These are phyloP conservation scores for Paralinhomoeus sp. DNA, from an alignment of 2,888 invertebrate genomes.

Conservation along the genomic window DNA sequence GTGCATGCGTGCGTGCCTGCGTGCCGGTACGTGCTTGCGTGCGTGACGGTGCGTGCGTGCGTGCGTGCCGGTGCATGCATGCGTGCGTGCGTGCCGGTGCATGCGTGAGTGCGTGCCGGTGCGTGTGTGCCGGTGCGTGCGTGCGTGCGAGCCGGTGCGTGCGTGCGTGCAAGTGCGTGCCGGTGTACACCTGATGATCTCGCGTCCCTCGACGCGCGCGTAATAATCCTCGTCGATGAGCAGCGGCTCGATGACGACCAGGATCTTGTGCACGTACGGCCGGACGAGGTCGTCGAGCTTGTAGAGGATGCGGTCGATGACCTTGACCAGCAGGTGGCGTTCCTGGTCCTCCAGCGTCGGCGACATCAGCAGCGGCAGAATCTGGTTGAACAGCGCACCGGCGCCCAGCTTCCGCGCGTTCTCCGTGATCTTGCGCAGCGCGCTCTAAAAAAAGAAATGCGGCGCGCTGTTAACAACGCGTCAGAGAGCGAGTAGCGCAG, in stretches of 20 bases:
- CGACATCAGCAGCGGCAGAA: conserved; percentile 93
- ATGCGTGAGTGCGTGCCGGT: no score
- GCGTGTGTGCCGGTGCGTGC: no score
- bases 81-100: no score
- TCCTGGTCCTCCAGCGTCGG: conserved; percentile 98
- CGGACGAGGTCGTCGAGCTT: conserved; percentile 93
- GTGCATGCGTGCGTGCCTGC: no score
- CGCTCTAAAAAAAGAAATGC: conserved; percentile 33
- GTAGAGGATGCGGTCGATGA: conserved; percentile 90
- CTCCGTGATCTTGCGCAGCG: conserved; percentile 86
- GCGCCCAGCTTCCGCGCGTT: conserved; percentile 96
- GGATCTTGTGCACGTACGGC: conserved; percentile 96
- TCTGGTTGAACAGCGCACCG: conserved; percentile 94
- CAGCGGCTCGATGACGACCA: conserved; percentile 93
- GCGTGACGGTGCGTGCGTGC: no score
- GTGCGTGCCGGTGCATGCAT: no score
- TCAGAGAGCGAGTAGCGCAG: no score
- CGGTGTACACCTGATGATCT: conserved; percentile 50
- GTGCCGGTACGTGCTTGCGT: no score
- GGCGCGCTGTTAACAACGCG: no score
- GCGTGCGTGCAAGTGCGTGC: no score
- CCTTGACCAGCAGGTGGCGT: conserved; percentile 88
- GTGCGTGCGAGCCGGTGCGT: no score
- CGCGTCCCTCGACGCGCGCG: conserved; percentile 93
- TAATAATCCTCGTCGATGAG: conserved; percentile 99